Percentiles rank a stretch among this genome's conserved stretches.
Evolutionary conservation across 2,797 vertebrate species (phyloP).

Genomic region (Strix occidentalis): DNA sequence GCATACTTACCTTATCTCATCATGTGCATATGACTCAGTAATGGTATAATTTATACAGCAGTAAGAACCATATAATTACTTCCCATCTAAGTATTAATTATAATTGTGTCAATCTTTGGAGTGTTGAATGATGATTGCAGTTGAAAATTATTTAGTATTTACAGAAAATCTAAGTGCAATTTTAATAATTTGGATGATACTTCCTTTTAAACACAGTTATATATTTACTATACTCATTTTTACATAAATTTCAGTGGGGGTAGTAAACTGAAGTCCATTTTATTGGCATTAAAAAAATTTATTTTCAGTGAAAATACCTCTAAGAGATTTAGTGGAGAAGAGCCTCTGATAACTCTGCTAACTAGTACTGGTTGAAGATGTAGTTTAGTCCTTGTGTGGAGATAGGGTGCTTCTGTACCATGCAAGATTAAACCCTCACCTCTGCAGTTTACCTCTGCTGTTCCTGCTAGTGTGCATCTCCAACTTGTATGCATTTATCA

Average conservation of each 20-base stretch:
- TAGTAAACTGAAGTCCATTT: neutral
- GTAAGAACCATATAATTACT: conserved; percentile 32
- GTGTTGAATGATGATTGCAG: conserved; percentile 11
- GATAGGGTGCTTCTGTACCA: neutral
- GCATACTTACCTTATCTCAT: conserved; percentile 22
- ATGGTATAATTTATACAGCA: conserved; percentile 42
- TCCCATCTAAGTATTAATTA: conserved; percentile 42
- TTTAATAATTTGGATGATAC: conserved; percentile 24
- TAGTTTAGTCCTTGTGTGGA: neutral
- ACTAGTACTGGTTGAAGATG: neutral
- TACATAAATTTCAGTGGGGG: neutral
- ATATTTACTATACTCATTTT: neutral
- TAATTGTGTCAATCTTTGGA: conserved; percentile 42
- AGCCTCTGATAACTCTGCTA: neutral
- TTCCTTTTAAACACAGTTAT: neutral
- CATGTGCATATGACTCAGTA: conserved; percentile 11
- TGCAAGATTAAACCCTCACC: neutral
- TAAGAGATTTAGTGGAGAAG: neutral
- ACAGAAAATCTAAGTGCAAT: conserved; percentile 24
- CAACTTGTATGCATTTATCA: neutral
- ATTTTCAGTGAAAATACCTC: neutral
- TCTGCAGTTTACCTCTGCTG: neutral
- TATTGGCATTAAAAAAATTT: neutral
- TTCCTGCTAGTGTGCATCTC: neutral
- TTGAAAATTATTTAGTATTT: conserved; percentile 27